Evolutionary conservation across 2,797 vertebrate genomes (phyloP).

Genomic region (Enteromius argenteus): DNA sequence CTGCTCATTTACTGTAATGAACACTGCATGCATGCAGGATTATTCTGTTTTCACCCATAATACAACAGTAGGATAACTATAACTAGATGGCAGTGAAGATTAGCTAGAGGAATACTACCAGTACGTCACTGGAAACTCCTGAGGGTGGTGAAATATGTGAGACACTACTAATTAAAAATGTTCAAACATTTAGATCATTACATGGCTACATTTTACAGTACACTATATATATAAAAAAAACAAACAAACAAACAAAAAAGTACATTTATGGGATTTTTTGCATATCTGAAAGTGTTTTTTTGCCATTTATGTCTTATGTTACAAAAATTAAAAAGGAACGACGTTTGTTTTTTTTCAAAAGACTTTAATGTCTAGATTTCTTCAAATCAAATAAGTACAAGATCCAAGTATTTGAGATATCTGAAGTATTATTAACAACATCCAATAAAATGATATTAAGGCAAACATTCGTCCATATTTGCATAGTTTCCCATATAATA

Average conservation of each 20-base stretch:
- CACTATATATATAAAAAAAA: not conserved
- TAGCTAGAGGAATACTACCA: conserved; percentile 7
- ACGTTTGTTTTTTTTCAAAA: conserved; percentile 47
- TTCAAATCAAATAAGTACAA: conserved; percentile 52
- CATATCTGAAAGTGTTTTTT: not conserved
- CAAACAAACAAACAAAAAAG: no score
- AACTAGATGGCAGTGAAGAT: conserved; percentile 26
- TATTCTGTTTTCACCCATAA: conserved; percentile 54
- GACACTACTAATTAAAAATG: not conserved
- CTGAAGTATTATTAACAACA: conserved; percentile 33
- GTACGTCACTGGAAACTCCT: not conserved
- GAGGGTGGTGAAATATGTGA: not conserved
- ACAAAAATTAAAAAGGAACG: conserved; percentile 46
- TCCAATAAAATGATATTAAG: conserved; percentile 18
- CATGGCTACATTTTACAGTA: not conserved
- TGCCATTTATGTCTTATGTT: conserved; percentile 12
- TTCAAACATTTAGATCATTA: not conserved
- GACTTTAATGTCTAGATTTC: conserved; percentile 61
- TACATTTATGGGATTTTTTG: not conserved
- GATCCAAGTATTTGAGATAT: conserved; percentile 33
- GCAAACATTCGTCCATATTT: conserved; percentile 41
- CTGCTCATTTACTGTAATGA: conserved; percentile 19
- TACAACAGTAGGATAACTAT: conserved; percentile 24
- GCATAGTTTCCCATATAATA: conserved; percentile 17
- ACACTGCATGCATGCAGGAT: conserved; percentile 26